phyloP scores from a whole-genome alignment of 2,888 invertebrate species.

The Xestia ashworthii region DNA sequence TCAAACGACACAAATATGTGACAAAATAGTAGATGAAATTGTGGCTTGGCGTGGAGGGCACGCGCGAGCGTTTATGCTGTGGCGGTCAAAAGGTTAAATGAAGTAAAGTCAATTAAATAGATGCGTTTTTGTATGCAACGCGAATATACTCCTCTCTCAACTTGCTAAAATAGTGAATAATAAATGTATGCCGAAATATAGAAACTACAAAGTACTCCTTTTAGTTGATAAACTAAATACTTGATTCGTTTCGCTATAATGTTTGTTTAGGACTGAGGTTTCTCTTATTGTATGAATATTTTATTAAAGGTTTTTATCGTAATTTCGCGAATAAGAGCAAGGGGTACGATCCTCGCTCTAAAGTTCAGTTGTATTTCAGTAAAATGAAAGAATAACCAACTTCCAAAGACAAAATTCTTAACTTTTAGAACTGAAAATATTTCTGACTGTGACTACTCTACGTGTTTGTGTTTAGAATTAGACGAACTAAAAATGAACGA shows the following conservation, averaged over 20 bases:
- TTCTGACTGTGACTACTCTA: slow-evolving; percentile 19
- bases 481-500: slow-evolving; percentile 23
- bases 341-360: background rate
- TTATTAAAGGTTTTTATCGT: slow-evolving; percentile 41
- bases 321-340: slow-evolving; percentile 25
- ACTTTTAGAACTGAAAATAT: slow-evolving; percentile 18
- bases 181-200: slow-evolving; percentile 38
- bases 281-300: slow-evolving; percentile 49
- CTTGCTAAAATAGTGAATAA: slow-evolving; percentile 44
- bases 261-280: slow-evolving; percentile 66
- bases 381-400: slow-evolving; percentile 29
- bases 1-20: too few species aligned
- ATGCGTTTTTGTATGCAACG: slow-evolving; percentile 40
- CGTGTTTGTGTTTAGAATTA: slow-evolving; percentile 36
- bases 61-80: too few species aligned
- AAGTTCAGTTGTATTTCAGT: slow-evolving; percentile 39
- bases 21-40: too few species aligned
- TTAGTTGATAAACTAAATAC: slow-evolving; percentile 38
- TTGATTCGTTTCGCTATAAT: slow-evolving; percentile 30
- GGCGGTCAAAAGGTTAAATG: too few species aligned
- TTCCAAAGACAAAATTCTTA: slow-evolving; percentile 39
- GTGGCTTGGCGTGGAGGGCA: too few species aligned
- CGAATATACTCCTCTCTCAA: slow-evolving; percentile 15
- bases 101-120: slow-evolving; percentile 61
- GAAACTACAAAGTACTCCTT: slow-evolving; percentile 37